Percentiles rank a stretch among this genome's conserved stretches.
Conservation (phyloP, 2,797 vertebrate genomes). For the Siniperca obscura region DNA sequence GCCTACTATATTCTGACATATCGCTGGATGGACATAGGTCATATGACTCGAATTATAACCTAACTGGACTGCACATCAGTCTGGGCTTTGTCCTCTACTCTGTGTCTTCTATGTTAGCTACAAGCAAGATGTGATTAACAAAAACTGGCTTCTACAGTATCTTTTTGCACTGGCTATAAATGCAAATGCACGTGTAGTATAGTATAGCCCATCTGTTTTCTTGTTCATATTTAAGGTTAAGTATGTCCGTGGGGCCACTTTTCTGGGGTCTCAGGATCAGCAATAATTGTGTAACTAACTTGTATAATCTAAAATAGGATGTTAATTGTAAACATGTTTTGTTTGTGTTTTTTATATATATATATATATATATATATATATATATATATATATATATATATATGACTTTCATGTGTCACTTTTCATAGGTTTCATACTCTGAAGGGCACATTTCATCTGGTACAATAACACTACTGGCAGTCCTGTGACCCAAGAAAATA, state of each 20-base stretch:
- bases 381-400: not conserved
- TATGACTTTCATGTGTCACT: conserved; percentile 6
- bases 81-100: not conserved
- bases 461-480: conserved; percentile 64
- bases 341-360: not conserved
- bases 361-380: no score
- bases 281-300: not conserved
- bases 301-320: accelerated
- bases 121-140: not conserved
- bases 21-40: not conserved
- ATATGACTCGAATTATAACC: not conserved
- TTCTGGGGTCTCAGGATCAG: not conserved
- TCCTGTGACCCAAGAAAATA: conserved; percentile 80
- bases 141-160: not conserved
- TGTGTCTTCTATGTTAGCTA: not conserved
- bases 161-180: no score
- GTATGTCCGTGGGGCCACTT: not conserved
- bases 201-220: not conserved
- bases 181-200: not conserved
- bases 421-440: conserved; percentile 40
- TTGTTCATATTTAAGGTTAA: not conserved
- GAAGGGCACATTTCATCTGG: conserved; percentile 26
- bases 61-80: not conserved
- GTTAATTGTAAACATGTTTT: not conserved
- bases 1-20: conserved; percentile 1